Percentiles rank a stretch among this genome's conserved stretches.
These are phyloP conservation scores for Brachionus asplanchnoidis DNA, from an alignment of 1,140 invertebrate genomes.

Conservation along the genomic window DNA sequence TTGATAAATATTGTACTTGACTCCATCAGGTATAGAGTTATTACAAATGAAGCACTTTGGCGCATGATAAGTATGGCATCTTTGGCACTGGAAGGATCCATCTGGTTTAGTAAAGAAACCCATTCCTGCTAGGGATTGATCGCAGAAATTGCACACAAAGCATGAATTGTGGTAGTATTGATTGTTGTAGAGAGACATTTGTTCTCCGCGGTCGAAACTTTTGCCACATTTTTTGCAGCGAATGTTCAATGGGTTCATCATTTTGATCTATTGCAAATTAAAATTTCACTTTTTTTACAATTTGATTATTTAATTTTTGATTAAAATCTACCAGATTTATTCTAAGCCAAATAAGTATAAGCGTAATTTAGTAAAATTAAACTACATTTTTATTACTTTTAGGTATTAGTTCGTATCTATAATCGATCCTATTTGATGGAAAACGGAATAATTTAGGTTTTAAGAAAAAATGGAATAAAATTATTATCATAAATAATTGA, in stretches of 20 bases:
- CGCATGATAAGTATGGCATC: conserved; percentile 35
- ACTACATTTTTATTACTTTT: background rate
- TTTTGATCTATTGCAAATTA: conserved; percentile 3
- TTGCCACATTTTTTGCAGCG: conserved; percentile 28
- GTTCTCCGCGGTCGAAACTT: conserved; percentile 38
- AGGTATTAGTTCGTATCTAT: background rate
- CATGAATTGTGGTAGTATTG: conserved; percentile 32
- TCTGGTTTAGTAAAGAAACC: conserved; percentile 35
- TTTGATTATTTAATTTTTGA: background rate
- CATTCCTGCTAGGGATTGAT: conserved; percentile 17
- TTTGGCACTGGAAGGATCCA: conserved; percentile 34
- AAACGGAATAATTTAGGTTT: background rate
- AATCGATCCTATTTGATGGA: background rate
- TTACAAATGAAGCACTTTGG: conserved; percentile 36
- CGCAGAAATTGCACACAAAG: conserved; percentile 35
- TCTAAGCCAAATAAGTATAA: background rate
- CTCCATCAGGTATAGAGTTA: conserved; percentile 29
- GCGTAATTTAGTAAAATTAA: background rate
- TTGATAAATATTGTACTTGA: conserved; percentile 41
- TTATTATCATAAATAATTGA: background rate
- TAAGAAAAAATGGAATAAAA: background rate
- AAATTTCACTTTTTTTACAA: background rate
- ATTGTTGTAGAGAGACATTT: conserved; percentile 39
- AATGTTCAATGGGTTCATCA: conserved; percentile 42
- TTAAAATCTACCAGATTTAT: background rate